Evolutionary conservation across 2,888 invertebrate species (phyloP), one percentile per base, ranked within the genome.

Genomic region (Pyrgus malvae): DNA sequence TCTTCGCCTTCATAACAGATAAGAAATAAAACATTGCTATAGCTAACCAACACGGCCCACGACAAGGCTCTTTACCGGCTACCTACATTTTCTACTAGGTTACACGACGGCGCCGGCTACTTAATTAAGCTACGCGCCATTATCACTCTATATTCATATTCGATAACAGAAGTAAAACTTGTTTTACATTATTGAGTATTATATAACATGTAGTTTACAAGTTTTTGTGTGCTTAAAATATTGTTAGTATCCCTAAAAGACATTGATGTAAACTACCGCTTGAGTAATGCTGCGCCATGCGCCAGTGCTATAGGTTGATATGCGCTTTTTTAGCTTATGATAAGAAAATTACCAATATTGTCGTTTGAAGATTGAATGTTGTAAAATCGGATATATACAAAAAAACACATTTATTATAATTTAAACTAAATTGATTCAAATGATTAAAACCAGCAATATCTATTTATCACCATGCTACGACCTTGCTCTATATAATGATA

Each of bases 121-220:
- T 44, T 44, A 35, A 51, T 51, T 51, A 51, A 51, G 37, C 51
- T 51, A 25, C 14, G 9, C 42, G 33, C 8, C 41, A 19, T 33
- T 41, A 50, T 12, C 33, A 23, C 33, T 11, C 31, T 29, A 37
- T 48, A 41, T 33, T 41, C 31, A 19, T 23, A 40, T 31, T 49
- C 29, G n/a, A 40, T 48, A 23, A 41, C 29, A 44, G 14, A 19
- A 17, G 16, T 41, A 23, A 27, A 49, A 49, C 49, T 40, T 23
- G 49, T 33, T 49, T 49, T 41, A 14, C 12, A 14, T n/a, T 29
- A 1, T 33, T 12, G 8, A 7, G 9, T 27, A 27, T 7, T 27
- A 27, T 27, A 5, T 27, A 7, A 27, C 7, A 27, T 27, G 2
- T 8, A 7, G 9, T 27, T 27, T 8, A 21, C 21, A 21, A 21